Base-by-base conservation (phyloP, 2,113 vertebrate species). In the Phalacrocorax pelagicus region DNA sequence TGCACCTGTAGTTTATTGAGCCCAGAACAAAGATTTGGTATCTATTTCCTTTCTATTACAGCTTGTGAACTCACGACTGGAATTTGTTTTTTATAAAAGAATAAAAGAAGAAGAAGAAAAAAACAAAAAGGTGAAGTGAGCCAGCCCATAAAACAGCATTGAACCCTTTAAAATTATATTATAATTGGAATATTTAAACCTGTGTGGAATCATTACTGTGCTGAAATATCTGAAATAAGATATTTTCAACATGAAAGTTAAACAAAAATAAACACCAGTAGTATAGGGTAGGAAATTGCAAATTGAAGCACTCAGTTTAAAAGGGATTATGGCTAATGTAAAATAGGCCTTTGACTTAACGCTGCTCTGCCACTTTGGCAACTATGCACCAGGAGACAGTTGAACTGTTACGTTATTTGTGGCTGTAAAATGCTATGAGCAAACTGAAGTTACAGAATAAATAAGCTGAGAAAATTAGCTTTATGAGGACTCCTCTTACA, bases 11-110 rank as follows among this genome's bases (percentile, higher is more conserved):
- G 55, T 82, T 77, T 94, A 74, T 46, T 66, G 70, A 90, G 46
- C 83, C 11, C 54, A 81, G 65, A 36, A 72, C 38, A 93, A 71
- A 81, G 11, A 58, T 88, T 81, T 89, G 52, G 38, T 62, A 58
- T 54, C 32, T 66, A 72, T 91, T 63, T 95, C 89, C 71, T 94
- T 77, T 95, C 74, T 94, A 16, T 86, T 91, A 92, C 26, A 81
- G 29, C 54, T 81, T 11, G 4, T 77, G 52, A 70, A 79, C 44
- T 94, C 40, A 51, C 18, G 96, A 78, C 12, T 92, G 70, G 81
- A 95, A 94, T 89, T 89, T 73, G 23, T 4, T 89, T 95, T 73
- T 72, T 61, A 71, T 75, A n/a, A 82, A 72, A 58, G 27, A 81
- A 83, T 32, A 73, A 65, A 88, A 63, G 19, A 59, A 63, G 10